Conservation (phyloP, 2,888 invertebrate genomes). For the Colletes collaris region DNA sequence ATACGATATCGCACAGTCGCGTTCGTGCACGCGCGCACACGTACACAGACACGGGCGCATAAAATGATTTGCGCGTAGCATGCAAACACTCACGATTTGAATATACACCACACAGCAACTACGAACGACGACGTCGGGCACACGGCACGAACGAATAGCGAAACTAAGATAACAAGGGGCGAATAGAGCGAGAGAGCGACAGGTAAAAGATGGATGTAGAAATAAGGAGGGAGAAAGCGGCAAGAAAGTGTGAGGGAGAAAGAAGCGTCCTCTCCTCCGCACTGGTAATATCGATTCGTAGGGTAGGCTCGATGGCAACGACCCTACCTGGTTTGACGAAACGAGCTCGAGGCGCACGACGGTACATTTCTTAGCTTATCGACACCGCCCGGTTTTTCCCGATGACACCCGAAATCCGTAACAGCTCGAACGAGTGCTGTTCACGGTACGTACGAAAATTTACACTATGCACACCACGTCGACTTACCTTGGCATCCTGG, state of each 20-base stretch:
- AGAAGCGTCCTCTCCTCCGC: constrained; percentile 47
- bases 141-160: constrained; percentile 39
- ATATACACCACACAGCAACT: constrained; percentile 52
- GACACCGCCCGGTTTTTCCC: constrained; percentile 72
- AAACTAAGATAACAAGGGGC: constrained; percentile 45
- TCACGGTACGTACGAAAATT: constrained; percentile 34
- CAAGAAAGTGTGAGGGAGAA: constrained; percentile 48
- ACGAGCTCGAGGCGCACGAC: constrained; percentile 44
- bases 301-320: constrained; percentile 80
- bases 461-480: constrained; percentile 58
- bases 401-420: constrained; percentile 63
- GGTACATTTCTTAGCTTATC: constrained; percentile 67
- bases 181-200: constrained; percentile 34
- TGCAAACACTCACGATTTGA: constrained; percentile 50
- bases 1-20: constrained; percentile 20
- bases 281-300: constrained; percentile 74
- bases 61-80: constrained; percentile 45
- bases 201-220: constrained; percentile 43
- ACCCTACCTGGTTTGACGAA: constrained; percentile 74
- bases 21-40: constrained; percentile 18
- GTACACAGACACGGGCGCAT: constrained; percentile 24
- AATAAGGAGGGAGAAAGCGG: constrained; percentile 52
- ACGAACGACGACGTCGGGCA: constrained; percentile 17
- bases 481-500: constrained; percentile 80
- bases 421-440: constrained; percentile 23